A percentile compares a stretch with the other conserved stretches of the same genome.
Conservation (phyloP, 2,113 vertebrate species). For the Panthera uncia region DNA sequence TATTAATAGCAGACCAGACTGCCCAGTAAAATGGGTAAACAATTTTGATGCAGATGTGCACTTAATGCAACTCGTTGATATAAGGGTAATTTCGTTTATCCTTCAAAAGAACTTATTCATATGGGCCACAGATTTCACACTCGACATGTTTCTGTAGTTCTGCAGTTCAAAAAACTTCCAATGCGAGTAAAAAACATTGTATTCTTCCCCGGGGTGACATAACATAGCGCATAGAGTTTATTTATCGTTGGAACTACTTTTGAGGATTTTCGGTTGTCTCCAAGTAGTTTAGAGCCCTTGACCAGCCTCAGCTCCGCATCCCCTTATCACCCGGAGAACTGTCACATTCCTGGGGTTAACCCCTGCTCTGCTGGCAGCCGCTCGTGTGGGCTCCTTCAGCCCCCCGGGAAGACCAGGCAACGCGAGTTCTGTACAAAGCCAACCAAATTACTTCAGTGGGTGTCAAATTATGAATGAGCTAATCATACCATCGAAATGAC, state of each 20-base stretch:
- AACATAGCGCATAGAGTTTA: slow-evolving; percentile 32
- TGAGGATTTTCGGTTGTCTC: slow-evolving; percentile 71
- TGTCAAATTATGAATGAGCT: neutral
- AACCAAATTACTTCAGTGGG: neutral
- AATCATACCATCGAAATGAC: neutral
- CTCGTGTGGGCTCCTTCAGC: neutral
- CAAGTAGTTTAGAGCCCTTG: slow-evolving; percentile 76
- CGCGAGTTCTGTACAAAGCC: neutral
- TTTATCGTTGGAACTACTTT: slow-evolving; percentile 35
- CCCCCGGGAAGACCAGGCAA: neutral
- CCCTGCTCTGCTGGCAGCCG: slow-evolving; percentile 62
- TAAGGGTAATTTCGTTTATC: neutral
- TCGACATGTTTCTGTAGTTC: neutral
- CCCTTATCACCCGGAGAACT: slow-evolving; percentile 71
- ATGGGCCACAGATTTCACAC: neutral
- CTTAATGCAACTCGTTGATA: neutral
- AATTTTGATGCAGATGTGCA: neutral
- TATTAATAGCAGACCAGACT: neutral
- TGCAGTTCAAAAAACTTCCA: slow-evolving; percentile 16
- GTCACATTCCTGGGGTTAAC: slow-evolving; percentile 85
- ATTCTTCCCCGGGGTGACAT: neutral
- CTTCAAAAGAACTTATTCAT: neutral
- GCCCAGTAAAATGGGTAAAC: neutral
- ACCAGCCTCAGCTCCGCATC: slow-evolving; percentile 62
- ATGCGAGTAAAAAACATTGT: neutral